Base-by-base conservation (phyloP, 2,888 invertebrate genomes). In the Sisyra terminalis region DNA sequence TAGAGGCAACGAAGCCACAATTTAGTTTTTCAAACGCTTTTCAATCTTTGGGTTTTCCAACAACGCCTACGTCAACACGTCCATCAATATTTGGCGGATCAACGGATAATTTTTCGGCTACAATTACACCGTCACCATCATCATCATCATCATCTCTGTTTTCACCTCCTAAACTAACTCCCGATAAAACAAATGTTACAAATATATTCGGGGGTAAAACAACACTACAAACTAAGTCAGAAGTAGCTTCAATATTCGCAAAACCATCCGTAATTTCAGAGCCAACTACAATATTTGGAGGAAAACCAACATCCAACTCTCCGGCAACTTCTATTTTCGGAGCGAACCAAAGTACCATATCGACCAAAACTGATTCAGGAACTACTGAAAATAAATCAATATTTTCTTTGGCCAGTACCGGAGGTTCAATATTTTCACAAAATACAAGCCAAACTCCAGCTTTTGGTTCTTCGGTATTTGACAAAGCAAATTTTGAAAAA, bases 321-420 rank as follows among this genome's bases (percentile, higher is more conserved):
- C 39, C 24, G 29, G 16, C 14, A 13, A 30, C 44, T 5, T 31
- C 46, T 2, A 15, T 40, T 2, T 51, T 51, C 29, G 44, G 44
- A 1, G 42, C 32, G 14, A 30, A 45, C 7, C 9, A 40, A 2
- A 17, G 29, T 18, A 13, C 18, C 9, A 30, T 16, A 15, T 16
- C 37, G 3, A 15, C 16, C 9, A 18, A 11, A 18, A 8, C 7
- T 18, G 37, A 3, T 11, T 15, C 14, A 35, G 3, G 3, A 18
- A 18, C 17, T 11, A 9, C n/a, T 17, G 17, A 18, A 5, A 24
- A 18, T 9, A 9, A 3, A 38, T 16, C 16, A 16, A 16, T 38
- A 2, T 38, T 34, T 43, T 11, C 41, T 11, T 8, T 45, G 8
- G 10, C 37, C 31, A 10, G 39, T 7, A 24, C 18, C 6, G 35